Evolutionary conservation across 2,113 vertebrate genomes (phyloP), one percentile per base, ranked within the genome.

Genomic region (Merops nubicus): DNA sequence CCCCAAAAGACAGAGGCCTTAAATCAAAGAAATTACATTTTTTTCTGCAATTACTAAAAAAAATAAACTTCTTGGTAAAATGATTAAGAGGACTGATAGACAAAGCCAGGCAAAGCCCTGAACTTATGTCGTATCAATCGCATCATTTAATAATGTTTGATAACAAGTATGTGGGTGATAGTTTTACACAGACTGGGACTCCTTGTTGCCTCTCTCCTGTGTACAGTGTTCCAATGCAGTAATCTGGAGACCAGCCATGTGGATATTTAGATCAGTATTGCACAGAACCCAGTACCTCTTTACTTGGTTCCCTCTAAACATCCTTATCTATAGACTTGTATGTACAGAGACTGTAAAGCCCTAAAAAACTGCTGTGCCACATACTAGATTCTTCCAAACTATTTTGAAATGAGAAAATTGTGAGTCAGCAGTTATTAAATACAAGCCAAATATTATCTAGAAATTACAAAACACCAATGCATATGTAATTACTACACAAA

Each of bases 401-500:
- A 48, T 54, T 93, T 15, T 81, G 68, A 74, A 93, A 83, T 25
- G 43, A 92, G 73, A 95, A 92, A 80, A 84, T 9, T 88, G 70
- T 88, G 85, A 96, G 76, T 95, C 88, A 78, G 91, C 76, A 93
- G 31, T 81, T 84, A 60, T 1, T 40, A 91, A 90, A 84, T 17
- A 54, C 1, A 31, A 89, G 83, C 83, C 85, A 95, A 68, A 86
- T n/a, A 80, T 33, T 85, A 78, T 38, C 45, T 59, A 59, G 62
- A 64, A 92, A 86, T 48, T 68, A 59, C 53, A 78, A 72, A 92
- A 92, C 16, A 87, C 13, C 87, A 87, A 54, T 10, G 51, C 28
- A 50, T 34, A 85, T 84, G 77, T 47, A 88, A 85, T 92, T 73
- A 83, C 29, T 74, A 29, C 31, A 72, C 65, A 96, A 97, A 94